Percentiles rank a stretch among this genome's conserved stretches.
These are phyloP conservation scores for Neodontobutis hainanensis DNA, from an alignment of 2,113 vertebrate species.

Conservation along the genomic window DNA sequence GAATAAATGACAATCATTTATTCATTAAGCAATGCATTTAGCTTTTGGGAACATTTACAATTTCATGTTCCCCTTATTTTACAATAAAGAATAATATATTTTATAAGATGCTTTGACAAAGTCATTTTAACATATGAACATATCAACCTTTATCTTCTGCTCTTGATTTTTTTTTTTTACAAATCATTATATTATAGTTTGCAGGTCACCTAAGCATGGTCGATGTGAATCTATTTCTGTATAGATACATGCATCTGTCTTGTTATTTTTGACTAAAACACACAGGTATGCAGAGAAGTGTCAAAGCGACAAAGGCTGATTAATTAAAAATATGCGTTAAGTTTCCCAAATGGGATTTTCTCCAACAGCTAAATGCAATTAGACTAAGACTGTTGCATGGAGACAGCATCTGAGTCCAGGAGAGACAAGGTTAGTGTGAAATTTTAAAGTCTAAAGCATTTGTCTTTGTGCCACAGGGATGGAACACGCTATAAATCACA, in stretches of 20 bases:
- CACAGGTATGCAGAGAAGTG: neutral
- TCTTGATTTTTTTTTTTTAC: neutral
- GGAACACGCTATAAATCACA: slow-evolving; percentile 22
- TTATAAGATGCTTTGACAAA: neutral
- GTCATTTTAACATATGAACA: slow-evolving; percentile 6
- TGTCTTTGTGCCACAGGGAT: slow-evolving; percentile 14
- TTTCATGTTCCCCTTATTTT: no score
- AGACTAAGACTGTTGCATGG: slow-evolving; percentile 44
- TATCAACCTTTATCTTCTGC: slow-evolving; percentile 8
- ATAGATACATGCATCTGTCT: slow-evolving; percentile 1
- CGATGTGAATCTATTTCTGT: neutral
- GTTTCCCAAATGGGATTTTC: slow-evolving; percentile 53
- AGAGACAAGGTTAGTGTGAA: slow-evolving; percentile 24
- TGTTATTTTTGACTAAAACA: neutral
- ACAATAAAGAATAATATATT: no score
- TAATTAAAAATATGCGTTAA: slow-evolving; percentile 43
- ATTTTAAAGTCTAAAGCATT: slow-evolving; percentile 30
- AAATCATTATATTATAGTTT: neutral
- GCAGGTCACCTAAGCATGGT: neutral
- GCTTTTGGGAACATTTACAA: no score
- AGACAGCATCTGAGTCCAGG: slow-evolving; percentile 15
- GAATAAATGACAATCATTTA: slow-evolving; percentile 29
- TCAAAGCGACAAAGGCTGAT: slow-evolving; percentile 8
- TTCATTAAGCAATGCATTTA: no score
- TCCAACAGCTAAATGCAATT: slow-evolving; percentile 69